phyloP scores from a whole-genome alignment of 2,888 invertebrate genomes.

The Pseudococcus viburni region DNA sequence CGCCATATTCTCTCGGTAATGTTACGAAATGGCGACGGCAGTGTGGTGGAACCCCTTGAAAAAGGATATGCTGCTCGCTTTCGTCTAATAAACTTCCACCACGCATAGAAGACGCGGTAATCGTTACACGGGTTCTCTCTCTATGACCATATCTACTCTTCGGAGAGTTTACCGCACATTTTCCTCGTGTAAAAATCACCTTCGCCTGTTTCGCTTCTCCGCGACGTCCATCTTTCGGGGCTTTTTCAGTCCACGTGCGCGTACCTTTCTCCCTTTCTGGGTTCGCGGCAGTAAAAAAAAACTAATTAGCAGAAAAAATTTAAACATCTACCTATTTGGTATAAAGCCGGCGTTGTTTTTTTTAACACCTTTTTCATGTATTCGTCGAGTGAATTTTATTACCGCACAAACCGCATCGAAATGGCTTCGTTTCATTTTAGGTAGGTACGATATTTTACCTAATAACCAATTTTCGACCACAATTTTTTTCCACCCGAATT shows the following conservation, averaged over 20 bases:
- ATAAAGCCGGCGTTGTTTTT: not conserved
- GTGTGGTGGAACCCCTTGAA: not conserved
- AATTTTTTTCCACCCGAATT: not conserved
- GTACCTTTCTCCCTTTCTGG: not conserved
- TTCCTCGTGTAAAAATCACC: not conserved
- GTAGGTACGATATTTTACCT: not conserved
- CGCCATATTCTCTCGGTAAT: slow-evolving; percentile 15
- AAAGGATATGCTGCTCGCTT: not conserved
- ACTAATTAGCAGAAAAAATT: not conserved
- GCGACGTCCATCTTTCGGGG: not conserved
- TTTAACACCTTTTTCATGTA: slow-evolving; percentile 24
- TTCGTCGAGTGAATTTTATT: not conserved
- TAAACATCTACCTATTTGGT: not conserved
- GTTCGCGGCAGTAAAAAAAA: not conserved
- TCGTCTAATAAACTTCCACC: not conserved
- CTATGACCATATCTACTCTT: slow-evolving; percentile 5
- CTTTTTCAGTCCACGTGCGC: not conserved
- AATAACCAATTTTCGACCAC: not conserved
- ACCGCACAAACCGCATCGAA: not conserved
- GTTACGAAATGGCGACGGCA: not conserved
- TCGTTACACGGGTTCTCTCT: not conserved
- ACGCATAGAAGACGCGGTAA: not conserved
- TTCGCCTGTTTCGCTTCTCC: not conserved
- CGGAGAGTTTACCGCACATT: not conserved
- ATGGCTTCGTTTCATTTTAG: not conserved